These are phyloP conservation scores for Gonatopus flavifemur DNA, from an alignment of 1,140 invertebrate species.

Conservation along the genomic window DNA sequence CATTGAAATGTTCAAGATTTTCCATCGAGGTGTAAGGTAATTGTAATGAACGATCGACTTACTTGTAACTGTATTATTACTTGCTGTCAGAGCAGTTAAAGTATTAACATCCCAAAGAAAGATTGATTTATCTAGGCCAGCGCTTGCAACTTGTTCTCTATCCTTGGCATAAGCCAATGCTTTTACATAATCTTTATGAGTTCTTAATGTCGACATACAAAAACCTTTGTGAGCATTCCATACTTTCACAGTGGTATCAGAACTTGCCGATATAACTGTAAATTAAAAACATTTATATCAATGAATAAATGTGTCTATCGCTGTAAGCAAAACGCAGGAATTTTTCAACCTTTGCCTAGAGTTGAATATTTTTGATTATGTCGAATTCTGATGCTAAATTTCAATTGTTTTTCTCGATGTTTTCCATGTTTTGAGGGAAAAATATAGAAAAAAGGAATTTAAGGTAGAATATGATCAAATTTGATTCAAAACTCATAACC, in stretches of 20 bases:
- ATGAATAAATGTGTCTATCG: not conserved
- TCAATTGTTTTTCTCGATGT: too few relatives aligned
- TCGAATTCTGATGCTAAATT: too few relatives aligned
- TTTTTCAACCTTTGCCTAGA: too few relatives aligned
- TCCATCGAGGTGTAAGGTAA: too few relatives aligned
- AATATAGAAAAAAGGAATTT: too few relatives aligned
- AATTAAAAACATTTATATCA: constrained; percentile 24
- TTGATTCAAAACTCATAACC: too few relatives aligned
- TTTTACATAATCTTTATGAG: constrained; percentile 99
- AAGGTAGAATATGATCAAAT: too few relatives aligned
- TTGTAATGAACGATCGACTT: constrained; percentile 41
- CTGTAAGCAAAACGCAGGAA: constrained; percentile 4
- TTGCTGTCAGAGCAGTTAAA: constrained; percentile 93
- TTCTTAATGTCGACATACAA: constrained; percentile 95
- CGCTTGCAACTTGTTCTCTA: constrained; percentile 95
- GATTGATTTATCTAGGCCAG: constrained; percentile 94
- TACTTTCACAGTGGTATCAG: constrained; percentile 98
- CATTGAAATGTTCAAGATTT: too few relatives aligned
- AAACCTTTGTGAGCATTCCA: constrained; percentile 99
- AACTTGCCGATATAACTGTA: constrained; percentile 96
- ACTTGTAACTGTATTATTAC: constrained; percentile 99
- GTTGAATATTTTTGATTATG: too few relatives aligned
- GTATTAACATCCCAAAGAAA: constrained; percentile 99
- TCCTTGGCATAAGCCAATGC: constrained; percentile 98
- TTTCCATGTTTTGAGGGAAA: too few relatives aligned